Conservation (phyloP, 2,797 vertebrate species). For the Nyctibius grandis region DNA sequence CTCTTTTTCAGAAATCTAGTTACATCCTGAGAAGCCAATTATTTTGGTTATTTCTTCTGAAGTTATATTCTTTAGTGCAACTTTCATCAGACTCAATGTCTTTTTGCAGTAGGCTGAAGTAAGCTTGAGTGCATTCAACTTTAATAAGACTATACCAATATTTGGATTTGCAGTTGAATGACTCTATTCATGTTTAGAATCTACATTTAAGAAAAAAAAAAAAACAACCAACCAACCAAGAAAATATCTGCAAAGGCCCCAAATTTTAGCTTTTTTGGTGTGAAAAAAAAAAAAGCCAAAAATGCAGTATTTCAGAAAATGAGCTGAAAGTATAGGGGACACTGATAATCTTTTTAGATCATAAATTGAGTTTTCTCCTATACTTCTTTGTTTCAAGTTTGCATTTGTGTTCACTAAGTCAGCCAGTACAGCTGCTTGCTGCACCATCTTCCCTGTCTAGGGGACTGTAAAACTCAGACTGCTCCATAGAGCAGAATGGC, state of each 20-base stretch:
- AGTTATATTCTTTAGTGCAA: background rate
- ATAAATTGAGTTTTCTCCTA: background rate
- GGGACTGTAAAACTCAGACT: background rate
- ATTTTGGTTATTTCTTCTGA: background rate
- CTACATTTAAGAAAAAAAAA: background rate
- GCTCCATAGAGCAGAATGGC: background rate
- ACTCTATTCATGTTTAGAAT: background rate
- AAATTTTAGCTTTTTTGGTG: rapidly evolving
- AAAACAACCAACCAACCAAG: background rate
- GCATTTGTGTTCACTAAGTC: background rate
- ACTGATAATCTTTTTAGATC: background rate
- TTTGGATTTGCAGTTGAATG: background rate
- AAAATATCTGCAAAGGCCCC: rapidly evolving
- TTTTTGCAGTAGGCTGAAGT: background rate
- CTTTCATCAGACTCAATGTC: background rate
- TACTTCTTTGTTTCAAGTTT: background rate
- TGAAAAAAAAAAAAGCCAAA: rapidly evolving
- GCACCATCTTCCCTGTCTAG: background rate
- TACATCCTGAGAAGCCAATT: background rate
- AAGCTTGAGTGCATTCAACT: background rate
- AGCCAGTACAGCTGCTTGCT: background rate
- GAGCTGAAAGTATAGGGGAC: background rate
- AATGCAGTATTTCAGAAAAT: background rate
- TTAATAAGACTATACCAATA: background rate
- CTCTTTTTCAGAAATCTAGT: background rate